Evolutionary conservation across 2,113 vertebrate species (phyloP).

Genomic region (Addax nasomaculatus): DNA sequence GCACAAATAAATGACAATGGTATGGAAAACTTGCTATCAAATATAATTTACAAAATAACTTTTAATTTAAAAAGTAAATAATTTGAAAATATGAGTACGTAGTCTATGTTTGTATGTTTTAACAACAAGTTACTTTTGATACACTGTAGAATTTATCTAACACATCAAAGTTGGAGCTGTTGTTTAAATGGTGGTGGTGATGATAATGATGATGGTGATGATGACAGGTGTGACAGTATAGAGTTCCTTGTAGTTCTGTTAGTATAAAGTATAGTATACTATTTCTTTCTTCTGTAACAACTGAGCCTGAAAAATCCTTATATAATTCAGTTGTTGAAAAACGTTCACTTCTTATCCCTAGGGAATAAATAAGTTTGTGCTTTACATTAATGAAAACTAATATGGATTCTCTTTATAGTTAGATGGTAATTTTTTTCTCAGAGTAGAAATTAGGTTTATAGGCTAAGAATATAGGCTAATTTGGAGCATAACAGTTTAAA

Average conservation of each 20-base stretch:
- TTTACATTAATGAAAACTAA: constrained; percentile 16
- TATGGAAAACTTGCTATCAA: not conserved
- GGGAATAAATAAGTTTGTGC: not conserved
- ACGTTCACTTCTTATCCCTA: not conserved
- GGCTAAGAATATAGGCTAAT: constrained; percentile 51
- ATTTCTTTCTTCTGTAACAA: not conserved
- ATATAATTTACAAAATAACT: not conserved
- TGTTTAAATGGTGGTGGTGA: not conserved
- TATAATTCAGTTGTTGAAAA: not conserved
- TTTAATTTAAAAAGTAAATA: not conserved
- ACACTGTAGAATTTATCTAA: not conserved
- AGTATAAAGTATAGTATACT: not conserved
- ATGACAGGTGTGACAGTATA: not conserved
- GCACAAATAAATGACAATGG: not conserved
- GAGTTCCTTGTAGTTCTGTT: not conserved
- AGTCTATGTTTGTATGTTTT: not conserved
- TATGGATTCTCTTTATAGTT: constrained; percentile 14
- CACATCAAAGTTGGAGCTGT: not conserved
- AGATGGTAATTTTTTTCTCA: not conserved
- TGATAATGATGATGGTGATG: not conserved
- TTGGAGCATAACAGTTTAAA: not conserved
- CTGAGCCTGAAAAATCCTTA: not conserved
- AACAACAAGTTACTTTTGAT: not conserved
- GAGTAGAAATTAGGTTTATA: constrained; percentile 59
- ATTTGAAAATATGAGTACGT: not conserved